Percentiles rank a stretch among this genome's conserved stretches.
These are phyloP conservation scores for Formicarius rufipectus DNA, from an alignment of 2,113 vertebrate genomes.

Conservation along the genomic window DNA sequence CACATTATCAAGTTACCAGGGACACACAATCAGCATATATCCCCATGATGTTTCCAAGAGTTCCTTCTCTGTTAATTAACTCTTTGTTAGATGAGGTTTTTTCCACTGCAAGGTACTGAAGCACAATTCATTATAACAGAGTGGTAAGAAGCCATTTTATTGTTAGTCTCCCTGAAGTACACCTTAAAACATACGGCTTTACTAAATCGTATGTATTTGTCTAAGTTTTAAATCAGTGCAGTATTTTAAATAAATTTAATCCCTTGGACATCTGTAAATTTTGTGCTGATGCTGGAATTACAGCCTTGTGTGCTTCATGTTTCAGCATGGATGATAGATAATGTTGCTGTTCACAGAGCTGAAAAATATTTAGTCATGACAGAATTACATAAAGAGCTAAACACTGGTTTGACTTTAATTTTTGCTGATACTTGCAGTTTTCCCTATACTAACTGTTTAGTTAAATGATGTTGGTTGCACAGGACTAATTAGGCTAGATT, in stretches of 20 bases:
- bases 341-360: neutral
- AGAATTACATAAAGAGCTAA: neutral
- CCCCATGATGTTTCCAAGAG: neutral
- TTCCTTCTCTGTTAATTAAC: neutral
- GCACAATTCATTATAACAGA: neutral
- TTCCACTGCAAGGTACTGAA: neutral
- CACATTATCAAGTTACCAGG: conserved; percentile 13
- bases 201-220: neutral
- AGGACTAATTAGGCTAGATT: neutral
- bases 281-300: neutral
- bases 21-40: neutral
- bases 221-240: neutral
- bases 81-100: neutral
- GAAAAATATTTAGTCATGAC: neutral
- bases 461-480: neutral
- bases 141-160: neutral
- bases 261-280: neutral
- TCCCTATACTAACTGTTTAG: neutral
- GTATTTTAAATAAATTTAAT: neutral
- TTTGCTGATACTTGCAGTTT: neutral
- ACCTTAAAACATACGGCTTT: neutral
- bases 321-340: neutral
- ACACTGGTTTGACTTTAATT: neutral
- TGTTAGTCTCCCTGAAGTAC: neutral
- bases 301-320: neutral